A percentile compares a stretch with the other conserved stretches of the same genome.
Conservation (phyloP, 2,888 invertebrate species). For the Metallyticus violacea region DNA sequence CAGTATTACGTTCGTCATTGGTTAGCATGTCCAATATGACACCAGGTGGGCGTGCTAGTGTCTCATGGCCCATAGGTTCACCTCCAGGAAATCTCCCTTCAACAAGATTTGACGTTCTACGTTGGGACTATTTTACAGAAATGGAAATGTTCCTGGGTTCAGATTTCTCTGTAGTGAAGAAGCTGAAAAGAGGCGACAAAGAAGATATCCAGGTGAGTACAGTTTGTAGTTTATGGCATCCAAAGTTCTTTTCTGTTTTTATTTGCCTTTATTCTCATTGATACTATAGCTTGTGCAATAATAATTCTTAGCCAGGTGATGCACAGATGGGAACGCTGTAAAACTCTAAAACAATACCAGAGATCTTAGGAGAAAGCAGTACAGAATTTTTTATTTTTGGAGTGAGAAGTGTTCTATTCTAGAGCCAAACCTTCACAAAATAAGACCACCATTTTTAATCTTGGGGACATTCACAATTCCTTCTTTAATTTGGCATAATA, state of each 20-base stretch:
- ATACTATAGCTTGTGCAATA: not conserved
- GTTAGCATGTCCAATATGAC: constrained; percentile 46
- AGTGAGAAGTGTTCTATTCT: no score
- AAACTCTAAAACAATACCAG: no score
- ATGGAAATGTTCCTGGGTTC: constrained; percentile 79
- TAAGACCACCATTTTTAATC: no score
- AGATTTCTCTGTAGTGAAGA: constrained; percentile 69
- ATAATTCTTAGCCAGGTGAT: no score
- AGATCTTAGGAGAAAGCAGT: no score
- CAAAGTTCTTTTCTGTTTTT: not conserved
- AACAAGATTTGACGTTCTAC: constrained; percentile 77
- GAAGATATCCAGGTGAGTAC: constrained; percentile 61
- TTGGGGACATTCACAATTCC: no score
- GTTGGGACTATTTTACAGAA: constrained; percentile 83
- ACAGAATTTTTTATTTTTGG: no score
- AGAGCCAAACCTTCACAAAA: no score
- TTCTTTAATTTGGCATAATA: no score
- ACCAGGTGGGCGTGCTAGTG: constrained; percentile 41
- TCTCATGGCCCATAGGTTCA: constrained; percentile 72
- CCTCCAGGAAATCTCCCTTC: constrained; percentile 63
- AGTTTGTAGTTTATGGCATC: not conserved
- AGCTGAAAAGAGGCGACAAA: constrained; percentile 62
- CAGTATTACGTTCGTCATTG: constrained; percentile 49
- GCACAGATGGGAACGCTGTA: no score
- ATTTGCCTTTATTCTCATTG: not conserved